Evolutionary conservation across 1,140 invertebrate species (phyloP), one percentile per base, ranked within the genome.

Genomic region (Lepidotrigona ventralis): DNA sequence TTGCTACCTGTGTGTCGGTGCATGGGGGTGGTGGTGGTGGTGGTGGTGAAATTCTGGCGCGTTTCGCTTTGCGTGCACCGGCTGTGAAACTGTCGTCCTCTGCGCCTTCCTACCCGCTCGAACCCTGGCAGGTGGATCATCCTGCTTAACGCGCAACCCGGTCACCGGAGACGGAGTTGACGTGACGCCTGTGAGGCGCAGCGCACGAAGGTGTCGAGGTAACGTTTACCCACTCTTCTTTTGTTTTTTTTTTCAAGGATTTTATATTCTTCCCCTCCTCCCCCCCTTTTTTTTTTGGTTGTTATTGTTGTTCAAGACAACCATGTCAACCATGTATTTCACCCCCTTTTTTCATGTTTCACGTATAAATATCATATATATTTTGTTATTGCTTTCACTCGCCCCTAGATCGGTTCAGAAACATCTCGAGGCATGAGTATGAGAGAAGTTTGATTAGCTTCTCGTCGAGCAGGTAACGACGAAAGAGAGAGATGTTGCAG

Each of bases 151-250:
- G 89, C 95, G 95, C 89, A 95, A 95, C 91, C 95, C 95, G 79
- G 95, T 95, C 82, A 95, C 95, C 89, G 95, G 95, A 89, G 93
- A 95, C 88, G 95, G 95, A 89, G 93, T 95, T 88, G 92, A 93
- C 91, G 90, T 94, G 86, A 93, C 89, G 91, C 92, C 92, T 71
- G 79, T 92, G 77, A 93, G 92, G 90, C 93, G 93, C 91, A 92
- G 89, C 90, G 89, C 90, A 92, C 92, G 92, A 93, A 94, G 88
- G 89, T 92, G 86, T 91, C 89, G 92, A 94, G 94, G 94, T 94
- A 94, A 94, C 87, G 86, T 91, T 88, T 87, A 51, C 60, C 84
- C 60, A 81, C 71, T 58, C 54, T 78, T 64, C 56, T 8, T 78
- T 77, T 53, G 72, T 21, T 68, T 76, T 78, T 64, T 72, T 26